Conservation (phyloP, 2,113 vertebrate genomes). For the Loxodonta africana region DNA sequence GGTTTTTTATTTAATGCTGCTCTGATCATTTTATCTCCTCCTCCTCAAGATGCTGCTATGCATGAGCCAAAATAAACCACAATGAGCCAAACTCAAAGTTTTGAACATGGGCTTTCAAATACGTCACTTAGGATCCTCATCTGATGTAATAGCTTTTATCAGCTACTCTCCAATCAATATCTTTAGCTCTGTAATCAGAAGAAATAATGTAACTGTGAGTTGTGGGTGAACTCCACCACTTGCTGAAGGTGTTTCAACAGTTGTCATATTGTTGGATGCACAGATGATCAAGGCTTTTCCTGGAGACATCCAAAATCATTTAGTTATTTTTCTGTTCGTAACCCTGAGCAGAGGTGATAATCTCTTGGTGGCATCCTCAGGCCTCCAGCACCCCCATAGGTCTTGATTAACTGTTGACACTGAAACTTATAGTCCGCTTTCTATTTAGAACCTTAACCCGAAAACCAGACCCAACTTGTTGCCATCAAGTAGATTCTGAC, state of each 20-base stretch:
- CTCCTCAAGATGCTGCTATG: neutral
- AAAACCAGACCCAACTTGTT: neutral
- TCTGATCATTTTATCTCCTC: neutral
- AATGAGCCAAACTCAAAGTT: neutral
- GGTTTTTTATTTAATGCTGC: neutral
- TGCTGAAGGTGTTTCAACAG: constrained; percentile 8
- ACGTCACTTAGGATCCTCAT: neutral
- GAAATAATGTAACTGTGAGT: constrained; percentile 40
- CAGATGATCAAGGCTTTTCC: neutral
- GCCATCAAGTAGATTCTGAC: neutral
- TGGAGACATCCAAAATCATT: neutral
- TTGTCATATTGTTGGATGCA: neutral
- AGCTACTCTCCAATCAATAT: neutral
- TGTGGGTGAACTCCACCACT: neutral
- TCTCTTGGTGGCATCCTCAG: neutral
- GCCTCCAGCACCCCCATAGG: neutral
- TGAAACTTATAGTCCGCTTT: constrained; percentile 48
- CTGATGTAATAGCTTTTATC: neutral
- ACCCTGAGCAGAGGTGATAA: neutral
- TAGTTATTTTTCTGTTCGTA: constrained; percentile 33
- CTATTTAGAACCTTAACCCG: constrained; percentile 25
- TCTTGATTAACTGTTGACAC: neutral
- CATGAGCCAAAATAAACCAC: neutral
- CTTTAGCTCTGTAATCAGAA: constrained; percentile 61
- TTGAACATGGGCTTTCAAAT: constrained; percentile 15